Base-by-base conservation (phyloP, 2,113 vertebrate species). In the Myotis lucifugus region DNA sequence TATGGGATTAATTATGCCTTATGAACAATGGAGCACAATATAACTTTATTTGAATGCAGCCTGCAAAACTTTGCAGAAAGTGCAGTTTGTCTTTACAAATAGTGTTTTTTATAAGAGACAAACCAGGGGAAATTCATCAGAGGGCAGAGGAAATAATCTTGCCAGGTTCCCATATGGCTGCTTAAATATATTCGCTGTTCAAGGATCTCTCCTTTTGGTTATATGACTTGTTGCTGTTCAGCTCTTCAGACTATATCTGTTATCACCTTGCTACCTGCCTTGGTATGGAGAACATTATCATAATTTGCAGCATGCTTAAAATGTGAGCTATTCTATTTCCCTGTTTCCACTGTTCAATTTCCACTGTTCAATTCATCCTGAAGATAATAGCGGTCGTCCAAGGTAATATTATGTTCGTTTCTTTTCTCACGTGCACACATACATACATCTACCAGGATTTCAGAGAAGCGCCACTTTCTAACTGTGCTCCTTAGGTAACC, bases 1-100 rank as follows among this genome's bases (percentile, higher is more conserved):
- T 97, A 93, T 96, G 97, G 96, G 90, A 97, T 97, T 97, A 97
- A 97, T 95, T 96, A 97, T 82, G 78, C 91, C 4, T 95, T 94
- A 72, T 13, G 97, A 95, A 97, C 94, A 96, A 90, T 95, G 93
- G 96, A 48, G 93, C 97, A 84, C 96, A 91, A 73, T 93, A 70
- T 59, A 84, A 90, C 52, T 96, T 89, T 93, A 78, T 87, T 97
- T 93, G 82, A 95, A 94, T 67, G 46, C 91, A 82, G 88, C 85
- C 85, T 86, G 52, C 90, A 86, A 89, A 97, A 85, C 82, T 88
- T 93, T 56, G 17, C 48, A 84, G 94, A 74, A 92, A 97, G 64
- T 40, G 17, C 74, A 54, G 50, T 73, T 93, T 76, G 66, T 93
- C 83, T 96, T 97, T 52, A 77, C 90, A 95, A 96, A 40, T 61